These are phyloP conservation scores for Hoplodrina blanda DNA, from an alignment of 2,888 invertebrate genomes.

Conservation along the genomic window DNA sequence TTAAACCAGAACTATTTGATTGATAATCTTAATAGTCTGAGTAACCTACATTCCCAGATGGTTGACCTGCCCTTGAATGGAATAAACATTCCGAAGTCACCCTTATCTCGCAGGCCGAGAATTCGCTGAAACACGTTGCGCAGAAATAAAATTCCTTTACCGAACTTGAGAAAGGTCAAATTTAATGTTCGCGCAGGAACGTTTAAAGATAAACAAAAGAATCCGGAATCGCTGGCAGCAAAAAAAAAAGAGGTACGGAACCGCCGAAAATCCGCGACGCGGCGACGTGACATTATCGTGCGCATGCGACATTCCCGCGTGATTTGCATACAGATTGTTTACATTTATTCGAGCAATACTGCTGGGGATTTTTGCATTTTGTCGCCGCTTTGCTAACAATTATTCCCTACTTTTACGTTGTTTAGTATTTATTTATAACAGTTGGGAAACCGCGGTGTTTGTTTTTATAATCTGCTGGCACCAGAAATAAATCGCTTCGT, in stretches of 20 bases:
- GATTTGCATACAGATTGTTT: slow-evolving; percentile 84
- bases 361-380: slow-evolving; percentile 69
- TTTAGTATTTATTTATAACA: slow-evolving; percentile 60
- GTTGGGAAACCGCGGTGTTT: slow-evolving; percentile 42
- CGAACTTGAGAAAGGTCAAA: slow-evolving; percentile 61
- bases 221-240: slow-evolving; percentile 51
- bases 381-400: slow-evolving; percentile 64
- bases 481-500: slow-evolving; percentile 52
- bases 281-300: slow-evolving; percentile 73
- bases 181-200: slow-evolving; percentile 57
- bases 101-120: slow-evolving; percentile 49
- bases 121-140: slow-evolving; percentile 46
- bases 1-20: slow-evolving; percentile 30
- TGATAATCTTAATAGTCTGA: slow-evolving; percentile 41
- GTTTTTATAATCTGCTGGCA: slow-evolving; percentile 55
- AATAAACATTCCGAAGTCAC: slow-evolving; percentile 52
- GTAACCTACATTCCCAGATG: slow-evolving; percentile 23
- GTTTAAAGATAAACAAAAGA: slow-evolving; percentile 64
- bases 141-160: slow-evolving; percentile 53
- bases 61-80: slow-evolving; percentile 44
- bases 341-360: slow-evolving; percentile 71
- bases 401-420: slow-evolving; percentile 61
- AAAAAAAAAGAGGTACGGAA: slow-evolving; percentile 57
- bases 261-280: slow-evolving; percentile 54
- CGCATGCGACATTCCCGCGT: slow-evolving; percentile 73